Base-by-base conservation (phyloP, 2,888 invertebrate genomes). In the Caprella mutica region DNA sequence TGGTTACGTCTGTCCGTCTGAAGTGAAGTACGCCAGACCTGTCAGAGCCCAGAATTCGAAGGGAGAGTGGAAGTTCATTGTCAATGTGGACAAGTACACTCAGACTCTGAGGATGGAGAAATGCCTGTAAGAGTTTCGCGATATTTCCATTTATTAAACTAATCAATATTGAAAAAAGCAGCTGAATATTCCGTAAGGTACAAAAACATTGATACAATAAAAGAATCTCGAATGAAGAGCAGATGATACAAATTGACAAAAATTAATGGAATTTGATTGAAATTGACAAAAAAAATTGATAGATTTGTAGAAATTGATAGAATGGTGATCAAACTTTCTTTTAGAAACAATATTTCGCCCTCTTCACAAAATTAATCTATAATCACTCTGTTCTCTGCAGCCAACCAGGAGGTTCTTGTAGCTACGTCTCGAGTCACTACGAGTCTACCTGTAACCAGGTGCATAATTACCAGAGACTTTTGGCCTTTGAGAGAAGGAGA, bases 61-160 rank as follows among this genome's bases (percentile, higher is more conserved):
- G 1, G 87, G 87, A 0, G 80, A 82, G 66, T 88, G 88, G 87
- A 87, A 87, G 69, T 87, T 83, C 69, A 85, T 88, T 66, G 86
- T 88, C 44, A 88, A 88, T 68, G 85, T 86, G 0, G 86, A 84
- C 0, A 85, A 86, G 64, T 86, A 87, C 68, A 85, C 86, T 6
- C 88, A 88, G 74, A 88, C 87, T 0, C 70, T 88, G 51, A 74
- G 88, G 8, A 74, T 88, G 57, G 88, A 88, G 70, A 86, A 86
- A 70, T 88, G 88, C 76, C 76, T 81, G 83, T 83, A 70, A 80
- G 82, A 77, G 46, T 17, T 30, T 29, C 40, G 9, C 17, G 24
- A 24, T 21, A 19, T 27, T 17, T 12, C 35, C n/a, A n/a, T n/a
- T n/a, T n/a, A n/a, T n/a, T n/a, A n/a, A n/a, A n/a, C n/a, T n/a